A percentile compares a stretch with the other conserved stretches of the same genome.
Evolutionary conservation across 2,113 vertebrate species (phyloP).

Genomic region (Vulpes vulpes): DNA sequence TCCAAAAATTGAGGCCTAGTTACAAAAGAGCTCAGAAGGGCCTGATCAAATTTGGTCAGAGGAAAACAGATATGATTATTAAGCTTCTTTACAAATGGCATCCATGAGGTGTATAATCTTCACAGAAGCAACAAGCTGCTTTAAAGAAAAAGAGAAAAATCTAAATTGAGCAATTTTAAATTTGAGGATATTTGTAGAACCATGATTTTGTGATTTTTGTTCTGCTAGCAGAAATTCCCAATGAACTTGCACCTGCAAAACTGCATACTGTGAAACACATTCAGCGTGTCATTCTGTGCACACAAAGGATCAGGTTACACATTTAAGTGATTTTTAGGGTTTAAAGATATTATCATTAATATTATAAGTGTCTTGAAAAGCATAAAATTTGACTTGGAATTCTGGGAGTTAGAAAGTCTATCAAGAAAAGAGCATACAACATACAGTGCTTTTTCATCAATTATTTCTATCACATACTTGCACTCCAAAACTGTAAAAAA

Average conservation of each 20-base stretch:
- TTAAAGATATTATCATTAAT: background rate
- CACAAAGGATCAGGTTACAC: background rate
- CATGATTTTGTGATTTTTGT: slow-evolving; percentile 34
- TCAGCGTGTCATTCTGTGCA: background rate
- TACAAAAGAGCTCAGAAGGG: background rate
- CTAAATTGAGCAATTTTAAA: slow-evolving; percentile 5
- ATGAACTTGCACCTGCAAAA: slow-evolving; percentile 39
- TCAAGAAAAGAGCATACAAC: background rate
- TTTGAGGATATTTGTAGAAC: background rate
- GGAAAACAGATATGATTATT: background rate
- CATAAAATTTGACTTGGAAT: background rate
- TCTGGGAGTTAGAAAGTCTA: background rate
- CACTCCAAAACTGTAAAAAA: background rate
- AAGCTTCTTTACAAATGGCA: background rate
- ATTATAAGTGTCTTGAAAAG: background rate
- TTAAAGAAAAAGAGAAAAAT: background rate
- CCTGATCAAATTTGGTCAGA: background rate
- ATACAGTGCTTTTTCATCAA: background rate
- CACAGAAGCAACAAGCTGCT: background rate
- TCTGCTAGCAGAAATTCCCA: slow-evolving; percentile 35
- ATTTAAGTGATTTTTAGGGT: background rate
- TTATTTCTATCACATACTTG: background rate
- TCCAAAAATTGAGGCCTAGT: background rate
- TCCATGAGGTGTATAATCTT: background rate
- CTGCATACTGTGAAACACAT: background rate